phyloP scores from a whole-genome alignment of 2,888 invertebrate species.

The Drosophila maculinotata region DNA sequence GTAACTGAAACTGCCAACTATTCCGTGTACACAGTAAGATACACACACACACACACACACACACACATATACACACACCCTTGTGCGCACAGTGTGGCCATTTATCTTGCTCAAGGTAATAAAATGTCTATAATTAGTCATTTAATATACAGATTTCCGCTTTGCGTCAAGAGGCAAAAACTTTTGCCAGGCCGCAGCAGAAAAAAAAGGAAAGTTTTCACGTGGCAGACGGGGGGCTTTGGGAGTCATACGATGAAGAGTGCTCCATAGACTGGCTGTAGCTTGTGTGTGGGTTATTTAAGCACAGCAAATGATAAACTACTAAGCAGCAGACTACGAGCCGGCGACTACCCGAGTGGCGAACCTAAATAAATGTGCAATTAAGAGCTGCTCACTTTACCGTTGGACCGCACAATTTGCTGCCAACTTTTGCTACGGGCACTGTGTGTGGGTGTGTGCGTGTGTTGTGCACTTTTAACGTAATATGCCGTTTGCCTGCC shows the following conservation, averaged over 20 bases:
- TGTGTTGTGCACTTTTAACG: slow-evolving; percentile 73
- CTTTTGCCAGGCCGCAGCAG: slow-evolving; percentile 59
- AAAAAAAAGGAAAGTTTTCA: slow-evolving; percentile 66
- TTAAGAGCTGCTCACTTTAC: slow-evolving; percentile 82
- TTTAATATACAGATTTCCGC: slow-evolving; percentile 84
- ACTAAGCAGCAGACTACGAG: slow-evolving; percentile 73
- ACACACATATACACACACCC: slow-evolving; percentile 1
- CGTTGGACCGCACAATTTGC: slow-evolving; percentile 80
- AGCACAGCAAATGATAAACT: slow-evolving; percentile 79
- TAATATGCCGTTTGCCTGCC: slow-evolving; percentile 76
- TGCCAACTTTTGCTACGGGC: slow-evolving; percentile 66
- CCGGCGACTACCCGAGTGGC: slow-evolving; percentile 55
- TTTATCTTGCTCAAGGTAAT: slow-evolving; percentile 82
- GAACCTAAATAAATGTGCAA: slow-evolving; percentile 83
- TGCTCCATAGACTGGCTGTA: slow-evolving; percentile 27
- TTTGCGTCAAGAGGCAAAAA: slow-evolving; percentile 82
- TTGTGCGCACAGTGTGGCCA: slow-evolving; percentile 61
- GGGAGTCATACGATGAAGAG: slow-evolving; percentile 45
- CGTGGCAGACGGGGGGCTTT: slow-evolving; percentile 17
- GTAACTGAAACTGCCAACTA: slow-evolving; percentile 51
- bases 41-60: neutral
- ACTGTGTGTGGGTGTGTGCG: slow-evolving; percentile 29
- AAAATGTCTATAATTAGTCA: slow-evolving; percentile 84
- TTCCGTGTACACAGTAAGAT: slow-evolving; percentile 11
- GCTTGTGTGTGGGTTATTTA: slow-evolving; percentile 66